Percentiles rank a stretch among this genome's conserved stretches.
Evolutionary conservation across 2,888 invertebrate species (phyloP).

Genomic region (Eulithis testata): DNA sequence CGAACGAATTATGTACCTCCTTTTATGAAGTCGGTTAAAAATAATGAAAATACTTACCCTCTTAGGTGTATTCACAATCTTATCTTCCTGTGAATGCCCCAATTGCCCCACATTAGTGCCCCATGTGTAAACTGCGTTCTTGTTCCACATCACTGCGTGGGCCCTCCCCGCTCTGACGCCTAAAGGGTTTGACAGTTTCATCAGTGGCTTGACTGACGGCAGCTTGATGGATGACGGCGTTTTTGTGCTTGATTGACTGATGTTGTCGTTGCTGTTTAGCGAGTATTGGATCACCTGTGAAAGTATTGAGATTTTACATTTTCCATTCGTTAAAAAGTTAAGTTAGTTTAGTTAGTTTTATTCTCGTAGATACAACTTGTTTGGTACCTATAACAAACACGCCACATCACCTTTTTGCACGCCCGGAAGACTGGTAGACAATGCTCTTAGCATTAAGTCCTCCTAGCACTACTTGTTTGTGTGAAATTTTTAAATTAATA

Average conservation of each 20-base stretch:
- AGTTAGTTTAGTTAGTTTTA: too few species aligned
- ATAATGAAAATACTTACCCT: constrained; percentile 55
- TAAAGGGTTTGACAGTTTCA: constrained; percentile 64
- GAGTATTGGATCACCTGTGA: constrained; percentile 73
- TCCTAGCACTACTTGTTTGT: too few species aligned
- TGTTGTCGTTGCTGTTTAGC: constrained; percentile 64
- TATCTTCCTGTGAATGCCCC: constrained; percentile 85
- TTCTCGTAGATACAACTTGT: too few species aligned
- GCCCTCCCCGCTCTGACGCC: constrained; percentile 88
- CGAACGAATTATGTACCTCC: too few species aligned
- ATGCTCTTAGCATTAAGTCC: too few species aligned
- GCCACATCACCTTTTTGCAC: too few species aligned
- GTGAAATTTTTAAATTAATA: too few species aligned
- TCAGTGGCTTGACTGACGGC: constrained; percentile 62
- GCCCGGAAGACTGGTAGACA: too few species aligned
- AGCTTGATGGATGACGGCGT: constrained; percentile 65
- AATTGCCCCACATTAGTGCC: constrained; percentile 93
- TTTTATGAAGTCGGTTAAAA: background rate
- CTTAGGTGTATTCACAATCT: constrained; percentile 75
- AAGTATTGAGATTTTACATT: background rate
- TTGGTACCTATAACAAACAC: too few species aligned
- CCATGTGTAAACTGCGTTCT: constrained; percentile 88
- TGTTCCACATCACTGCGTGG: constrained; percentile 89
- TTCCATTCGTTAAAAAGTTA: too few species aligned
- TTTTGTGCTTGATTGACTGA: constrained; percentile 66